Conservation (phyloP, 1,140 invertebrate species). For the Arctopsyche grandis region DNA sequence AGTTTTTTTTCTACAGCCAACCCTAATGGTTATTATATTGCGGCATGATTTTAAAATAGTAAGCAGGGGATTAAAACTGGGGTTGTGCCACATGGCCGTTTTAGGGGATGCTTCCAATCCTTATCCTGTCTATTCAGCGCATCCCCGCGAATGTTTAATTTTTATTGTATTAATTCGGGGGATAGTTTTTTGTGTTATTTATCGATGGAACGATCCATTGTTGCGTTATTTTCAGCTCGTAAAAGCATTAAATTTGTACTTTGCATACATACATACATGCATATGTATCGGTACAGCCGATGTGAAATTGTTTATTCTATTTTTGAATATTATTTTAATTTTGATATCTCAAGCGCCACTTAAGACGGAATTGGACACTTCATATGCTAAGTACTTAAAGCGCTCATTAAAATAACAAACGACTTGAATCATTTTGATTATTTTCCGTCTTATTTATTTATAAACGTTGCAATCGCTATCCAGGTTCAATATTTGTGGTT, state of each 20-base stretch:
- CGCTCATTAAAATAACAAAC: too few species aligned
- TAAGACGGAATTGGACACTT: too few species aligned
- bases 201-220: not conserved
- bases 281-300: not conserved
- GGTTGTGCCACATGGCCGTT: constrained; percentile 14
- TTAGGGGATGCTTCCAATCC: not conserved
- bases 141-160: constrained; percentile 36
- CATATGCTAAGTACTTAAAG: too few species aligned
- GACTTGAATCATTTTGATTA: too few species aligned
- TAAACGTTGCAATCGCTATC: too few species aligned
- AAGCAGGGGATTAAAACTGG: constrained; percentile 20
- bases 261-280: not conserved
- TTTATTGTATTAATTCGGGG: constrained; percentile 34
- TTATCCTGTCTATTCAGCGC: constrained; percentile 13
- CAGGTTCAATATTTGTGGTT: too few species aligned
- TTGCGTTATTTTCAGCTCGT: not conserved
- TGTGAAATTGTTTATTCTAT: too few species aligned
- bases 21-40: constrained; percentile 38
- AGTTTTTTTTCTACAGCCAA: constrained; percentile 5
- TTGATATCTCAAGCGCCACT: too few species aligned
- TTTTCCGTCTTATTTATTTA: too few species aligned
- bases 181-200: not conserved
- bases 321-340: too few species aligned
- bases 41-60: constrained; percentile 29
- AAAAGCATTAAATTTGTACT: not conserved